phyloP scores from a whole-genome alignment of 2,888 invertebrate genomes.

The Augochlorella aurata region DNA sequence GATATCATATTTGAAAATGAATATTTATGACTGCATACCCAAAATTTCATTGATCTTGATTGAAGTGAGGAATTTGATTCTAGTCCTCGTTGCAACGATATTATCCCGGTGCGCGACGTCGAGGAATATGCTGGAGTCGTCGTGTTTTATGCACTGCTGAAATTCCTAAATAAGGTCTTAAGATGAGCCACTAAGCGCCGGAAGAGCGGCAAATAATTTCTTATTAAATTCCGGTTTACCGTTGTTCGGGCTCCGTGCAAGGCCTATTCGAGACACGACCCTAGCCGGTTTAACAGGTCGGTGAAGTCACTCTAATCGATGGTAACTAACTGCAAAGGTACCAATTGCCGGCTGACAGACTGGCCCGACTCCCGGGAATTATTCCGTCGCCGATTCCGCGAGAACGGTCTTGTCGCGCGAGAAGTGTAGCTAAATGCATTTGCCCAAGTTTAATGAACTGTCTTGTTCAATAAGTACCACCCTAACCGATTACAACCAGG shows the following conservation, averaged over 20 bases:
- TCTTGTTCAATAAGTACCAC: slow-evolving; percentile 15
- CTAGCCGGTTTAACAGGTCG: slow-evolving; percentile 24
- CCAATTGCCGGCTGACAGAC: slow-evolving; percentile 39
- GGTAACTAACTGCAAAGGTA: slow-evolving; percentile 29
- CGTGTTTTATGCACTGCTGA: background rate
- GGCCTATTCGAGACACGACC: background rate
- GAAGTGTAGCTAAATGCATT: slow-evolving; percentile 33
- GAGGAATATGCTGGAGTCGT: background rate
- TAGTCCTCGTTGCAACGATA: too few relatives aligned
- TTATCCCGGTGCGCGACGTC: too few relatives aligned
- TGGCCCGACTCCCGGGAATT: slow-evolving; percentile 33
- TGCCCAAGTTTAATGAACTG: slow-evolving; percentile 40
- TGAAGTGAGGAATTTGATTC: too few relatives aligned
- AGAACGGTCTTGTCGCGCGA: slow-evolving; percentile 16
- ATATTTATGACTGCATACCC: too few relatives aligned
- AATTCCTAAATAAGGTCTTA: slow-evolving; percentile 27
- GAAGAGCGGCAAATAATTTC: slow-evolving; percentile 31
- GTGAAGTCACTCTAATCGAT: slow-evolving; percentile 43
- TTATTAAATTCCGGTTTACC: slow-evolving; percentile 25
- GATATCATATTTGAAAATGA: too few relatives aligned
- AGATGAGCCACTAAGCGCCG: background rate
- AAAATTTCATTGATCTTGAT: too few relatives aligned
- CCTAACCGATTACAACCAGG: background rate
- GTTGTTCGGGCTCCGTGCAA: slow-evolving; percentile 1
- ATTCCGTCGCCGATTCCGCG: slow-evolving; percentile 44